Percentiles rank a stretch among this genome's conserved stretches.
These are phyloP conservation scores for Rissa tridactyla DNA, from an alignment of 2,113 vertebrate genomes.

Conservation along the genomic window DNA sequence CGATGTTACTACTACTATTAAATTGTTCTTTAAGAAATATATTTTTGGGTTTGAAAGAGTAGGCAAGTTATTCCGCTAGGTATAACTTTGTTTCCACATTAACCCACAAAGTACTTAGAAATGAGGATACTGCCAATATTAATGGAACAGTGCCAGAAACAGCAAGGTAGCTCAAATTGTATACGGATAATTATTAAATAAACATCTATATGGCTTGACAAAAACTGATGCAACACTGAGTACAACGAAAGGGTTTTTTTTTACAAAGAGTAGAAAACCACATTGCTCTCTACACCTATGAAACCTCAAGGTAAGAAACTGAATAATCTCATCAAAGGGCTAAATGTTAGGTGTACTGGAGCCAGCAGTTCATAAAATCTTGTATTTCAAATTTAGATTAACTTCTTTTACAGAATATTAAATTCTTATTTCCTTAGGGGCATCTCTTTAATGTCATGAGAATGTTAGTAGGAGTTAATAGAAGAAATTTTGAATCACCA, in stretches of 20 bases:
- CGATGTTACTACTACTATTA: not conserved
- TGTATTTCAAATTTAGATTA: constrained; percentile 26
- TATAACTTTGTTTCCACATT: not conserved
- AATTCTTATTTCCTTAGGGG: constrained; percentile 40
- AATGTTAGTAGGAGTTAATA: constrained; percentile 39
- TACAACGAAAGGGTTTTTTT: not conserved
- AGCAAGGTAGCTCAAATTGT: not conserved
- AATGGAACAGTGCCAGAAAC: not conserved
- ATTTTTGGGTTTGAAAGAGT: not conserved
- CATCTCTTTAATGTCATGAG: constrained; percentile 41
- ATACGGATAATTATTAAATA: not conserved
- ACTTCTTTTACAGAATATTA: constrained; percentile 25
- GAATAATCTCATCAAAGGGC: not conserved
- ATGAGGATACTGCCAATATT: not conserved
- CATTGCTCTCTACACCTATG: not conserved
- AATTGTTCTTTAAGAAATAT: not conserved
- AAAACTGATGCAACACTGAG: not conserved
- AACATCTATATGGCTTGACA: not conserved
- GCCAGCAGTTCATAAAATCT: constrained; percentile 22
- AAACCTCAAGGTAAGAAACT: not conserved
- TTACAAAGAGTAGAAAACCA: not conserved
- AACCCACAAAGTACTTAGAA: not conserved
- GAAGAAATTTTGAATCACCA: constrained; percentile 8
- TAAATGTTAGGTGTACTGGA: not conserved
- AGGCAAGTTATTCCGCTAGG: not conserved